Evolutionary conservation across 2,888 invertebrate species (phyloP).

Genomic region (Drosophila mimetica): DNA sequence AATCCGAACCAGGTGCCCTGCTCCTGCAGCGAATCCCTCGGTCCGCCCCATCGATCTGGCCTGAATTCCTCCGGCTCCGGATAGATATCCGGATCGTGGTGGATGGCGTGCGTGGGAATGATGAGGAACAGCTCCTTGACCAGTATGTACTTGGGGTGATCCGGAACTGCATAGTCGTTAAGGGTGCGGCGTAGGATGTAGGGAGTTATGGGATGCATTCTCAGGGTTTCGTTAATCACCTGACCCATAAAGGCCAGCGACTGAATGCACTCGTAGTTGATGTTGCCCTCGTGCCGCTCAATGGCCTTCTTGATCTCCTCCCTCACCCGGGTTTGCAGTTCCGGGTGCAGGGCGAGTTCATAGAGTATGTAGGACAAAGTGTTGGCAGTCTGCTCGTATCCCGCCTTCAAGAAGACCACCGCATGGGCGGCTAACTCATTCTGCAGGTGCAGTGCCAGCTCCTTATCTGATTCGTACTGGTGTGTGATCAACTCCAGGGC

Average conservation of each 20-base stretch:
- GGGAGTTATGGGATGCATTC: constrained; percentile 86
- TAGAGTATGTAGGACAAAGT: constrained; percentile 85
- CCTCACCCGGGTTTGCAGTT: constrained; percentile 71
- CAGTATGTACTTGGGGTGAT: constrained; percentile 75
- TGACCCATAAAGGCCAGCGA: constrained; percentile 79
- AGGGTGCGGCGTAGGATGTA: constrained; percentile 83
- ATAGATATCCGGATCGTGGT: constrained; percentile 87
- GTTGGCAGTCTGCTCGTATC: constrained; percentile 88
- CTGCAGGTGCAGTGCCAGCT: constrained; percentile 72
- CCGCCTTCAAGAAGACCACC: constrained; percentile 84
- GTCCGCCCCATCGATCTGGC: constrained; percentile 87
- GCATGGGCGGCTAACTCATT: constrained; percentile 82
- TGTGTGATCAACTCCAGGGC: constrained; percentile 76
- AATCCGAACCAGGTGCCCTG: constrained; percentile 84
- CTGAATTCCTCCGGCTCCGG: constrained; percentile 87
- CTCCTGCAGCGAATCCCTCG: constrained; percentile 85
- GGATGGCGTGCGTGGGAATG: constrained; percentile 86
- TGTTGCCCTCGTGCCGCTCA: constrained; percentile 63
- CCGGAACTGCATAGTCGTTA: constrained; percentile 84
- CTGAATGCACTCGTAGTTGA: constrained; percentile 79
- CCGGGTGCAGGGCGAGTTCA: constrained; percentile 78
- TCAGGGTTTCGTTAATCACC: constrained; percentile 85
- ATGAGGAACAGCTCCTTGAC: constrained; percentile 82
- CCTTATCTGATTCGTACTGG: constrained; percentile 79
- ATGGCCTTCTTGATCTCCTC: constrained; percentile 74